Percentiles rank a stretch among this genome's conserved stretches.
These are phyloP conservation scores for Drosophila equinoxialis DNA, from an alignment of 1,140 invertebrate genomes.

Conservation along the genomic window DNA sequence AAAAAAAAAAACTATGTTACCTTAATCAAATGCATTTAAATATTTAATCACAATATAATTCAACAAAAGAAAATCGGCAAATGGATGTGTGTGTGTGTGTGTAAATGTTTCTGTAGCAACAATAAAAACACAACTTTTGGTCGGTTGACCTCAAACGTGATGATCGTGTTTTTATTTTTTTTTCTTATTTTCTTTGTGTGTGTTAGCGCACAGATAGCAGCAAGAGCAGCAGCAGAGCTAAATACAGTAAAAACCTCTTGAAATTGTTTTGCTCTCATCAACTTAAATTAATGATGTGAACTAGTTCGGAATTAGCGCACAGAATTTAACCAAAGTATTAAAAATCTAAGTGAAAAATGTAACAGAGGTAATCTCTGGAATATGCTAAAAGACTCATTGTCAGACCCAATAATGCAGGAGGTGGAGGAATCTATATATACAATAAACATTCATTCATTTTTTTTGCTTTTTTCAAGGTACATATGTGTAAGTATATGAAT, in stretches of 20 bases:
- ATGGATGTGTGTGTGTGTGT: constrained; percentile 5
- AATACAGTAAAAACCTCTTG: constrained; percentile 10
- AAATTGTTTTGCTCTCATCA: neutral
- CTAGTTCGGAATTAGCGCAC: neutral
- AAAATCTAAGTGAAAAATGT: neutral
- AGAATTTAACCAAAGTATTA: neutral
- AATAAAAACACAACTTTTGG: constrained; percentile 11
- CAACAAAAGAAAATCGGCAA: constrained; percentile 1
- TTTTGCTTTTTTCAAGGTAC: too few species aligned
- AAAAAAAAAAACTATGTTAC: constrained; percentile 38
- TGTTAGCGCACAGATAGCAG: constrained; percentile 7
- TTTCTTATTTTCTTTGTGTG: constrained; percentile 8
- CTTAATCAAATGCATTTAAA: constrained; percentile 16
- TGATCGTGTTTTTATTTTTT: constrained; percentile 34
- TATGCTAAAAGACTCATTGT: too few species aligned
- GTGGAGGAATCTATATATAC: too few species aligned
- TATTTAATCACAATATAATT: constrained; percentile 13
- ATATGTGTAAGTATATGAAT: neutral
- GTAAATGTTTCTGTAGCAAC: constrained; percentile 12
- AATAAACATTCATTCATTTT: too few species aligned
- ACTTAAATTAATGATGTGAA: neutral
- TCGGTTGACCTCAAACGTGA: constrained; percentile 46
- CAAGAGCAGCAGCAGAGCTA: neutral
- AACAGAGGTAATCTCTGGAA: neutral
- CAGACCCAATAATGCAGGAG: too few species aligned